Conservation (phyloP, 2,888 invertebrate genomes). For the Phaonia tiefii region DNA sequence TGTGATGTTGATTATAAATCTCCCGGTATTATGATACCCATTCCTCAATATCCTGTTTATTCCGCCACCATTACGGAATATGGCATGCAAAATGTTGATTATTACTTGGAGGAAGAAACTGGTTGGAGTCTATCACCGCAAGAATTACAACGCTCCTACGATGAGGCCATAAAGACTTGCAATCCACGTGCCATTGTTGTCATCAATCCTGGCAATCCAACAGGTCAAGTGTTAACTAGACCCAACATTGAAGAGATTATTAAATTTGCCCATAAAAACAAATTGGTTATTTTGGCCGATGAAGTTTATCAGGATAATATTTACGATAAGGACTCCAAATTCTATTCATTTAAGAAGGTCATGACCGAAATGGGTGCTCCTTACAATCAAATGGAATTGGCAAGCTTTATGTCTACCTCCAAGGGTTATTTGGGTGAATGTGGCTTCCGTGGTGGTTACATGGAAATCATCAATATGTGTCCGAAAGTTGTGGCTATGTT, state of each 20-base stretch:
- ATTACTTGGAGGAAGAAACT: conserved; percentile 93
- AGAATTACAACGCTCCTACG: conserved; percentile 90
- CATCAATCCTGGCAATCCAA: conserved; percentile 99
- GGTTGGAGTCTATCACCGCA: conserved; percentile 91
- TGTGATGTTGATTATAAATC: conserved; percentile 70
- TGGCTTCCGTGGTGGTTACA: conserved; percentile 97
- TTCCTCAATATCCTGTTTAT: conserved; percentile 99
- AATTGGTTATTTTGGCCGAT: conserved; percentile 93
- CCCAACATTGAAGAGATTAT: conserved; percentile 95
- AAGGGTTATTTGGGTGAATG: conserved; percentile 99
- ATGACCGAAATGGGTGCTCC: conserved; percentile 94
- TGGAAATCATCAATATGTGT: conserved; percentile 94
- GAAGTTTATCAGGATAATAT: conserved; percentile 99
- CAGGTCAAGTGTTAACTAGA: conserved; percentile 94
- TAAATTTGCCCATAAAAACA: conserved; percentile 93
- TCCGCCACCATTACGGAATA: conserved; percentile 97
- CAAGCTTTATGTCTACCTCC: conserved; percentile 97
- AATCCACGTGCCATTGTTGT: conserved; percentile 93
- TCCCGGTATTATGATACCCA: conserved; percentile 96
- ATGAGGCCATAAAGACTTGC: conserved; percentile 84
- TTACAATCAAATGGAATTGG: conserved; percentile 91
- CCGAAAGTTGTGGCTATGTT: conserved; percentile 90
- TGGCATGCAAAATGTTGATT: conserved; percentile 91
- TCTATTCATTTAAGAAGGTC: conserved; percentile 97
- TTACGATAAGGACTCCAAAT: conserved; percentile 92